Evolutionary conservation across 2,888 invertebrate genomes (phyloP), one percentile per base, ranked within the genome.

Genomic region (Torymus auratus): DNA sequence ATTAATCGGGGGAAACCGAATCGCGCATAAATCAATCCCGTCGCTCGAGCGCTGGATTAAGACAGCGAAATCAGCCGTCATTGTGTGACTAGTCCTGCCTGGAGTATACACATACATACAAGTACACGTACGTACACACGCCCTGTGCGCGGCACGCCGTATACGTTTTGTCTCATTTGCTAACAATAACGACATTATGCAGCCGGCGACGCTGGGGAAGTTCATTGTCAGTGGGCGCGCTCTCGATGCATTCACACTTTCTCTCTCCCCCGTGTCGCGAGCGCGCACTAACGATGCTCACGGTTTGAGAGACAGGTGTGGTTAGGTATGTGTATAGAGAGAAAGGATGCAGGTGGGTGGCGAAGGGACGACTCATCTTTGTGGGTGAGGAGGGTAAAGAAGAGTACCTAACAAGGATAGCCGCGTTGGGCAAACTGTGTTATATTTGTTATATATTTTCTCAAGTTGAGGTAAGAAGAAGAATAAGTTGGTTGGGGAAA

Each of bases 121-220:
- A 28, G 20, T n/a, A 12, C 60, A 15, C 60, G 11, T 13, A 41
- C 10, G 28, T 14, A 55, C n/a, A 13, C 13, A 12, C 12, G 60
- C 60, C 70, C 56, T 14, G 60, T 7, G 41, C 15, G 58, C 53
- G 52, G 17, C n/a, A n/a, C 5, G 14, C 41, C 53, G 1, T 15
- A 17, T 15, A 17, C 64, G 60, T 64, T 72, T 69, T 69, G 69
- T 70, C 75, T 71, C 60, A 65, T 75, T 71, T 67, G 70, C 65
- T 20, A 75, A 80, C 75, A 75, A 80, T 70, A 71, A 75, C 74
- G 68, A 64, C 75, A 75, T 76, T 80, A 61, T 71, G 52, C 71
- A 20, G 13, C 28, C 53, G 20, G 15, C 56, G 23, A 14, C 55
- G 11, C 60, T 58, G 50, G 62, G 68, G 20, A 78, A 79, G 73